Evolutionary conservation across 2,113 vertebrate genomes (phyloP).

Genomic region (Callopanchax toddi): DNA sequence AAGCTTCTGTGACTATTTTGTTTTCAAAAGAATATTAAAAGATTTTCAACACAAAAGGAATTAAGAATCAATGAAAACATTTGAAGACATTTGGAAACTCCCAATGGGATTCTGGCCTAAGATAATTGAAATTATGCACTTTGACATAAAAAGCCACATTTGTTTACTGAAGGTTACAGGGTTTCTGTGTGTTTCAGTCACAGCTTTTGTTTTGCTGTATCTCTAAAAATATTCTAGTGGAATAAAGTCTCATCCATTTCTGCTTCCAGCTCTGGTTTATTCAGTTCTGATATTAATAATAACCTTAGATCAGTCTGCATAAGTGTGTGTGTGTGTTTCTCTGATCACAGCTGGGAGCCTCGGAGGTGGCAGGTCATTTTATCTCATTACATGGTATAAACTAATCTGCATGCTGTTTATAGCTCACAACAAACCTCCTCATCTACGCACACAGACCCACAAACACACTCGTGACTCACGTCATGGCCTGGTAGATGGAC

Average conservation of each 20-base stretch:
- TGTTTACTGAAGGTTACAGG: too few species aligned
- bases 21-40: too few species aligned
- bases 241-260: slow-evolving; percentile 9
- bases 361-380: slow-evolving; percentile 32
- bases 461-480: slow-evolving; percentile 80
- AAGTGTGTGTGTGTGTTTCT: slow-evolving; percentile 5
- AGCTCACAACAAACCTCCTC: slow-evolving; percentile 26
- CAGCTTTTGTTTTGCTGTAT: neutral
- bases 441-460: slow-evolving; percentile 6
- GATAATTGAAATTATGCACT: too few species aligned
- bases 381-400: slow-evolving; percentile 59
- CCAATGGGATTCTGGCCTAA: too few species aligned
- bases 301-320: slow-evolving; percentile 16
- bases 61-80: too few species aligned
- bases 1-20: too few species aligned
- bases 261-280: slow-evolving; percentile 13
- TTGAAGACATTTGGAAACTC: too few species aligned
- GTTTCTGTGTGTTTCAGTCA: neutral
- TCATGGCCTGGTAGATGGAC: slow-evolving; percentile 98
- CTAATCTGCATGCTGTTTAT: slow-evolving; percentile 54
- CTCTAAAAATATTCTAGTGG: slow-evolving; percentile 7
- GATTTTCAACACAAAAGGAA: too few species aligned
- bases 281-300: slow-evolving; percentile 25
- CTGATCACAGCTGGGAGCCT: slow-evolving; percentile 33
- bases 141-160: too few species aligned